Evolutionary conservation across 2,888 invertebrate genomes (phyloP).

Genomic region (Danaus chrysippus): DNA sequence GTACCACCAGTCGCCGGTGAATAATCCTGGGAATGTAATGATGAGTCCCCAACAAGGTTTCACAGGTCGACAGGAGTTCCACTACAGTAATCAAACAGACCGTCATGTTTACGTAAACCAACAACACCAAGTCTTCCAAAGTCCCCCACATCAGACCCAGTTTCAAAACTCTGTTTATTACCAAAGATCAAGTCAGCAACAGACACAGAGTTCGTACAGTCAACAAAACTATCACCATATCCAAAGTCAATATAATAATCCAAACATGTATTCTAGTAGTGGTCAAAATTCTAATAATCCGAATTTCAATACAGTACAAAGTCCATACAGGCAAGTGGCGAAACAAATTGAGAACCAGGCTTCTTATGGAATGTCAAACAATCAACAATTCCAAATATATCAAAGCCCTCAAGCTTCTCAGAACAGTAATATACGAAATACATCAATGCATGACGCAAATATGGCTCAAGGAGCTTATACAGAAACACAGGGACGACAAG

Average conservation of each 20-base stretch:
- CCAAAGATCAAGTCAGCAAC: constrained; percentile 56
- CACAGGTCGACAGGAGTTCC: constrained; percentile 58
- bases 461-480: constrained; percentile 42
- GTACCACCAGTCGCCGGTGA: constrained; percentile 42
- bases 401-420: constrained; percentile 64
- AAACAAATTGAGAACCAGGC: constrained; percentile 51
- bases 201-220: constrained; percentile 47
- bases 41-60: constrained; percentile 68
- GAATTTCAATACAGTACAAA: constrained; percentile 57
- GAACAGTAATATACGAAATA: constrained; percentile 47
- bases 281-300: constrained; percentile 48
- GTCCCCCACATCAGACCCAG: constrained; percentile 67
- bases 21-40: constrained; percentile 61
- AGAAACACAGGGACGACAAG: constrained; percentile 50
- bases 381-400: constrained; percentile 64
- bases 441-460: constrained; percentile 41
- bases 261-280: constrained; percentile 52
- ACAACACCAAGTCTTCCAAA: constrained; percentile 58
- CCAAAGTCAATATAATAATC: constrained; percentile 57
- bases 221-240: constrained; percentile 58
- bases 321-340: constrained; percentile 57
- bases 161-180: constrained; percentile 67
- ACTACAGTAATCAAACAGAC: constrained; percentile 60
- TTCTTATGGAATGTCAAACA: constrained; percentile 48
- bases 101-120: constrained; percentile 62